Evolutionary conservation across 2,888 invertebrate genomes (phyloP).

Genomic region (Masnerella sp.): DNA sequence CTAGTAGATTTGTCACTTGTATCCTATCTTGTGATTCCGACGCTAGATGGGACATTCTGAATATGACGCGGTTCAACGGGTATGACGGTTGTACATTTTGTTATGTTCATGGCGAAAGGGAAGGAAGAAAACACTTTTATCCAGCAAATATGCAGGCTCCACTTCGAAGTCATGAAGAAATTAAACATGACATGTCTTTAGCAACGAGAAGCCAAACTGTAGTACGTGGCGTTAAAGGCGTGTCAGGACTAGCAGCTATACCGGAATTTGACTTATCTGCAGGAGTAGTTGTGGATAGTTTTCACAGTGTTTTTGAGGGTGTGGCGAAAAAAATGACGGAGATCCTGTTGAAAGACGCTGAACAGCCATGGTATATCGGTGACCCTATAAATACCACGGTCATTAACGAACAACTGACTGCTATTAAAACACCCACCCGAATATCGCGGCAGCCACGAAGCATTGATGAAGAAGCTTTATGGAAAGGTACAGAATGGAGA

Average conservation of each 20-base stretch:
- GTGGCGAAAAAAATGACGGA: conserved; percentile 7
- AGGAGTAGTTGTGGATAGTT: conserved; percentile 9
- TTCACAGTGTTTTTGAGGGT: conserved; percentile 15
- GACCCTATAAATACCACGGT: background rate
- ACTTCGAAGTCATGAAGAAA: conserved; percentile 1
- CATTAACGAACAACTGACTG: conserved; percentile 1
- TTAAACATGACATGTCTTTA: too few relatives aligned
- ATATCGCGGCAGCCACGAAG: background rate
- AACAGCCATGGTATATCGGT: conserved; percentile 3
- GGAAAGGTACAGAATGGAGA: conserved; percentile 43
- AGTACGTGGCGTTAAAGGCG: background rate
- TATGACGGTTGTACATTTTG: conserved; percentile 13
- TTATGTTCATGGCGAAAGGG: background rate
- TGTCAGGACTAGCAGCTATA: background rate
- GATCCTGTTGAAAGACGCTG: background rate
- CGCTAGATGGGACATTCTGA: conserved; percentile 18
- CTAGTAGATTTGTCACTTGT: conserved; percentile 1
- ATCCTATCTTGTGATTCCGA: conserved; percentile 21
- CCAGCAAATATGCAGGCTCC: background rate
- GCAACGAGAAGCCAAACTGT: too few relatives aligned
- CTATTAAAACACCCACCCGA: background rate
- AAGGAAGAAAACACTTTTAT: conserved; percentile 1
- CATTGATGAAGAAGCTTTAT: background rate
- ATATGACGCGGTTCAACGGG: conserved; percentile 16
- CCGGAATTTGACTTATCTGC: background rate